phyloP scores from a whole-genome alignment of 2,888 invertebrate species.

The Cremastinae sp. region DNA sequence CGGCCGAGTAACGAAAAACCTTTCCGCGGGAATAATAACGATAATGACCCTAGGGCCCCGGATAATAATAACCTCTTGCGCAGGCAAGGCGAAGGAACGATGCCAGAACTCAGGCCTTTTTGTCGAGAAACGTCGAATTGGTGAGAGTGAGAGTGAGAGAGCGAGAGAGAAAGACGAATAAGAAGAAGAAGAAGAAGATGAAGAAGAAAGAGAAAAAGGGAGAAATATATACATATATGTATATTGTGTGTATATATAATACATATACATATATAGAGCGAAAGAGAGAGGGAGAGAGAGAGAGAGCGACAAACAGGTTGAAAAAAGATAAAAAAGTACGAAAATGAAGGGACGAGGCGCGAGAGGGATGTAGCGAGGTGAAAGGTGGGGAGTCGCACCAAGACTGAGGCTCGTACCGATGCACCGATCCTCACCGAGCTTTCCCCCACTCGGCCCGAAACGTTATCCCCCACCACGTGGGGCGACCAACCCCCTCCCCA shows the following conservation, averaged over 20 bases:
- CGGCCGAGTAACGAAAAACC: slow-evolving; percentile 68
- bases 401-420: slow-evolving; percentile 22
- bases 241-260: too few relatives aligned
- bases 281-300: slow-evolving; percentile 8
- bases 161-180: slow-evolving; percentile 56
- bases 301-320: slow-evolving; percentile 1
- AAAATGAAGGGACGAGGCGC: not conserved
- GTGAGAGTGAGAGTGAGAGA: slow-evolving; percentile 45
- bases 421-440: slow-evolving; percentile 21
- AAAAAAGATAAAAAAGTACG: slow-evolving; percentile 2
- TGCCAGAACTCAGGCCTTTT: slow-evolving; percentile 65
- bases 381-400: slow-evolving; percentile 31
- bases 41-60: slow-evolving; percentile 70
- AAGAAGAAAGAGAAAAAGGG: slow-evolving; percentile 18
- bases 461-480: not conserved
- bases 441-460: not conserved
- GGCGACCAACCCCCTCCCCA: slow-evolving; percentile 12
- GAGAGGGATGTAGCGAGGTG: slow-evolving; percentile 11
- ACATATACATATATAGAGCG: too few relatives aligned
- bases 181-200: slow-evolving; percentile 33
- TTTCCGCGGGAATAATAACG: slow-evolving; percentile 70
- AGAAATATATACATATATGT: slow-evolving; percentile 25
- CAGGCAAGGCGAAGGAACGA: slow-evolving; percentile 61
- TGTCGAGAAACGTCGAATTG: slow-evolving; percentile 59
- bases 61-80: slow-evolving; percentile 70